A percentile compares a stretch with the other conserved stretches of the same genome.
Conservation (phyloP, 37 sponge, comb jelly and placozoan species). For the Mnemiopsis leidyi region DNA sequence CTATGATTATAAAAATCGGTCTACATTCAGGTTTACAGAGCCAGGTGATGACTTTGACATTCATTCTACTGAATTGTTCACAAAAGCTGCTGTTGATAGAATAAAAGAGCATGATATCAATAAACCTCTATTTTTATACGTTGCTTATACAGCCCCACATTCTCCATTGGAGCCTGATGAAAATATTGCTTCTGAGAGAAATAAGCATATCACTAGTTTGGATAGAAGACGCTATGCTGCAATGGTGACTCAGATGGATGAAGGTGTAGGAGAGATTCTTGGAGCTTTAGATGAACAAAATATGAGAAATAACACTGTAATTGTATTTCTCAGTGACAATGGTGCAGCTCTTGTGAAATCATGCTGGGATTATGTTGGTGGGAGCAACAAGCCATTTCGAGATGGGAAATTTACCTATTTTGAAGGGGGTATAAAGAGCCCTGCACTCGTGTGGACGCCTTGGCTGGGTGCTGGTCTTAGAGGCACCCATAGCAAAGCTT, state of each 20-base stretch:
- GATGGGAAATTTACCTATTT: slow-evolving; percentile 28
- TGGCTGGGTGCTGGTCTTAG: neutral
- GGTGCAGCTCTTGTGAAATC: neutral
- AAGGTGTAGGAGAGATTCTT: slow-evolving; percentile 13
- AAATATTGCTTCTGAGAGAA: neutral
- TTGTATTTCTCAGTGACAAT: slow-evolving; percentile 7
- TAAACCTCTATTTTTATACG: neutral
- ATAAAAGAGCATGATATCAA: neutral
- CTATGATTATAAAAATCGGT: neutral
- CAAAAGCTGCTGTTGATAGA: neutral
- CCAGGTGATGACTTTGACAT: neutral
- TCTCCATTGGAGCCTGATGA: neutral
- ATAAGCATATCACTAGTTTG: neutral
- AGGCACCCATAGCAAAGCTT: neutral
- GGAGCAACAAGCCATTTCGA: neutral
- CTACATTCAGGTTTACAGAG: neutral
- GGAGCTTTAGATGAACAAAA: neutral
- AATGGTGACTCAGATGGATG: slow-evolving; percentile 47
- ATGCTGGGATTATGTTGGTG: slow-evolving; percentile 9
- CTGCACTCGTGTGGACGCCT: slow-evolving; percentile 11
- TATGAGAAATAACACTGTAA: neutral
- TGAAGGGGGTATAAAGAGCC: slow-evolving; percentile 35
- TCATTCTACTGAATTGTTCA: slow-evolving; percentile 39
- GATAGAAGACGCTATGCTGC: neutral
- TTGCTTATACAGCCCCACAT: slow-evolving; percentile 26